Percentiles rank a stretch among this genome's conserved stretches.
phyloP scores from a whole-genome alignment of 1,140 invertebrate species.

The Aplysia californica region DNA sequence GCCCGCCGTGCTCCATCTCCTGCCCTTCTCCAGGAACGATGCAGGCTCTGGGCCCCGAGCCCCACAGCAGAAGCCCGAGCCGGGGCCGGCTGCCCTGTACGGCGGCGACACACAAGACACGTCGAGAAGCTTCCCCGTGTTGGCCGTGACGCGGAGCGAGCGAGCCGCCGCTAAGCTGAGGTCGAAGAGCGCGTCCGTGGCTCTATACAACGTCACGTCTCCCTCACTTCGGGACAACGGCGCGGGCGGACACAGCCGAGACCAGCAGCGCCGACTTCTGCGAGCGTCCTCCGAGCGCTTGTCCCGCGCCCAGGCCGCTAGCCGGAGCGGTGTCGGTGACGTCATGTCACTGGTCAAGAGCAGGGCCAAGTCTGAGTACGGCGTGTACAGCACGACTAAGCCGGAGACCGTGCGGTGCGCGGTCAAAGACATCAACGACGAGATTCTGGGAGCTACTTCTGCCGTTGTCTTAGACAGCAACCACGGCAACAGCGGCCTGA shows the following conservation, averaged over 20 bases:
- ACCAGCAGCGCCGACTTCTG: not conserved
- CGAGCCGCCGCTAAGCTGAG: not conserved
- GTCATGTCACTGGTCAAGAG: not conserved
- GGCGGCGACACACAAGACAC: too few species aligned
- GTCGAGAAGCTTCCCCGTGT: conserved; percentile 38
- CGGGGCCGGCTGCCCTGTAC: not conserved
- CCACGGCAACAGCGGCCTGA: too few species aligned
- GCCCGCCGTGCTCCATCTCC: conserved; percentile 47
- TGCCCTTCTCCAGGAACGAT: conserved; percentile 43
- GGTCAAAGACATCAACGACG: conserved; percentile 1
- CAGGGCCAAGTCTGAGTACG: not conserved
- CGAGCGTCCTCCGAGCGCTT: not conserved
- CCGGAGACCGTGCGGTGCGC: not conserved
- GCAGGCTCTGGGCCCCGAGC: not conserved
- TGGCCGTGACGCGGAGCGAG: conserved; percentile 44
- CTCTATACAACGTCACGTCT: conserved; percentile 14
- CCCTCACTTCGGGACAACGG: not conserved
- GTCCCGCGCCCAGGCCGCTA: not conserved
- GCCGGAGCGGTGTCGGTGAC: too few species aligned
- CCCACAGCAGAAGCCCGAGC: not conserved
- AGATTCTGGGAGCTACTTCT: conserved; percentile 8
- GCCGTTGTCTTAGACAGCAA: too few species aligned
- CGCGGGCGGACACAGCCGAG: not conserved
- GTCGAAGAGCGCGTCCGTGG: conserved; percentile 23
- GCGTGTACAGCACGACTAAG: not conserved